These are phyloP conservation scores for Lepisosteus osseus DNA, from an alignment of 2,113 vertebrate genomes.

Conservation along the genomic window DNA sequence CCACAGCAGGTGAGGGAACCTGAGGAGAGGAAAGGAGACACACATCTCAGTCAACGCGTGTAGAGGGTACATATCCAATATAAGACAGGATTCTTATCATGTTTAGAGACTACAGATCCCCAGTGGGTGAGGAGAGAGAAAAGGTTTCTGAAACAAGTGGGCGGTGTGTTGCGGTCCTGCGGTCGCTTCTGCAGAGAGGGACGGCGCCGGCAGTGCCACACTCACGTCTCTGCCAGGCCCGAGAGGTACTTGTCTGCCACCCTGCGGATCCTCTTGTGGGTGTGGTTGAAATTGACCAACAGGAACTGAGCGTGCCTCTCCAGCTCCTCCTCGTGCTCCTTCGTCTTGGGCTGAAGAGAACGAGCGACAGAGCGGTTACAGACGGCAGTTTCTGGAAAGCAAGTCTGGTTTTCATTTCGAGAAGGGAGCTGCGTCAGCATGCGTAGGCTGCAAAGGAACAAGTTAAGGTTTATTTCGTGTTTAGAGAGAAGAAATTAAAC, in stretches of 20 bases:
- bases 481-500: background rate
- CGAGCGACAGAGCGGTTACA: slow-evolving; percentile 12
- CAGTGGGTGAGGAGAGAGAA: no score
- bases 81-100: no score
- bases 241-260: slow-evolving; percentile 96
- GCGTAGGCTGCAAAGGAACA: no score
- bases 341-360: slow-evolving; percentile 83
- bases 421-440: background rate
- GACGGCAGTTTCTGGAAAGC: no score
- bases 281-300: slow-evolving; percentile 94
- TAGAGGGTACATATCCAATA: no score
- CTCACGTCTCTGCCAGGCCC: slow-evolving; percentile 91
- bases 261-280: slow-evolving; percentile 92
- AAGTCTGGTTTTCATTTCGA: no score
- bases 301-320: slow-evolving; percentile 92
- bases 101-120: no score
- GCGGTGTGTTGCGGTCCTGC: no score
- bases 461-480: no score
- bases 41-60: no score
- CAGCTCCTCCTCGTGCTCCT: slow-evolving; percentile 90
- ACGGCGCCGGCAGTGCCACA: slow-evolving; percentile 4
- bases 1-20: slow-evolving; percentile 94
- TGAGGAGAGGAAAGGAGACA: slow-evolving; percentile 34
- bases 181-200: no score
- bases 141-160: no score